Evolutionary conservation across 2,113 vertebrate species (phyloP), one percentile per base, ranked within the genome.

Genomic region (Onychostruthus taczanowskii): DNA sequence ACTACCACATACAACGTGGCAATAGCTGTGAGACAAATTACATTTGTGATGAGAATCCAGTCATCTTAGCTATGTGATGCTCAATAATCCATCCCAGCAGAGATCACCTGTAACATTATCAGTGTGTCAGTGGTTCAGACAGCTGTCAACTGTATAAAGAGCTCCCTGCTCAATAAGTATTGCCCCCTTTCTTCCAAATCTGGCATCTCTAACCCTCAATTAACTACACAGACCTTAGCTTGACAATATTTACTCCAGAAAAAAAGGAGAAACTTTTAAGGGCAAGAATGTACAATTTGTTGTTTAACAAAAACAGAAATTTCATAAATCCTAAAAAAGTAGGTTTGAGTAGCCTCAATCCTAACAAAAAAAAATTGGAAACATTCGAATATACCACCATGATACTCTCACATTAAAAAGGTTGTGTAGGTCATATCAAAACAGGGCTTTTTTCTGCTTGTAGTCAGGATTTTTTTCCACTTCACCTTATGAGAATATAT

Each of bases 21-120:
- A 77, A 90, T 31, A 83, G 78, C 70, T 6, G 4, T 0, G 8
- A 91, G 55, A 85, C 27, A 88, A 94, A 94, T 95, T 86, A 87
- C 64, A 67, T 81, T 90, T 91, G 52, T 2, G 6, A 88, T 81
- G 87, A 80, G 64, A 79, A 94, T 90, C 13, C 28, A 90, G 83
- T 37, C 63, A 56, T 77, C 1, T 94, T 50, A 70, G 53, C 85
- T 90, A n/a, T 1, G 15, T 43, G 79, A 37, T 73, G 76, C 75
- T 93, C 75, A 92, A 27, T 77, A 96, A 90, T 63, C 61, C 61
- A 75, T 70, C 79, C 46, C 87, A 86, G 68, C 63, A 91, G 93
- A 90, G 50, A 86, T 80, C 82, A 85, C 82, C 78, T 84, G 68
- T 19, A 90, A 80, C 12, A 31, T 70, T 74, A 67, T 69, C 56